A percentile compares a stretch with the other conserved stretches of the same genome.
Evolutionary conservation across 2,113 vertebrate genomes (phyloP).

Genomic region (Neofelis nebulosa): DNA sequence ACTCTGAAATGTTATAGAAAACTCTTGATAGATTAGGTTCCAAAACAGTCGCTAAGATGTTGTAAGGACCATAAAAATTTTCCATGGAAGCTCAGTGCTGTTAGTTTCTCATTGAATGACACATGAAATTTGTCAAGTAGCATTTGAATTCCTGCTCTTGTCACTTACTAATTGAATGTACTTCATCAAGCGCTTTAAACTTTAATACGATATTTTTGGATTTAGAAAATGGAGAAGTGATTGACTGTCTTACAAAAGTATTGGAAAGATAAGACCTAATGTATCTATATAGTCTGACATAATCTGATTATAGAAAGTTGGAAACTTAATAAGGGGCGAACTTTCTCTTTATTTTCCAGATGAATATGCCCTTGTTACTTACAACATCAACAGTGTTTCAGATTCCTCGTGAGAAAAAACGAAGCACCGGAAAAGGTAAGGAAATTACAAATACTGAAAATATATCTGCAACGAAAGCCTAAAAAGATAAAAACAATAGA

Average conservation of each 20-base stretch:
- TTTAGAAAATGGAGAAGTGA: background rate
- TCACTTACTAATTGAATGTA: background rate
- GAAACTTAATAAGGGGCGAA: background rate
- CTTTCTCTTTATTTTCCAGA: conserved; percentile 77
- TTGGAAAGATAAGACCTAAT: background rate
- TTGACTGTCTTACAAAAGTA: background rate
- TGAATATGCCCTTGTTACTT: conserved; percentile 81
- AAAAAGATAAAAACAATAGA: background rate
- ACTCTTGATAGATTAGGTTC: background rate
- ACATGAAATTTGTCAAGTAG: background rate
- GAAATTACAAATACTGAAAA: background rate
- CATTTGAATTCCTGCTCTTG: background rate
- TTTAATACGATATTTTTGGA: background rate
- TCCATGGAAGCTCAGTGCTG: background rate
- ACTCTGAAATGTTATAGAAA: background rate
- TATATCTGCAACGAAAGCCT: background rate
- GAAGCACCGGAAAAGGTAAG: conserved; percentile 22
- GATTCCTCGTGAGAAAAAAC: conserved; percentile 14
- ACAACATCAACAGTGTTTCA: conserved; percentile 62
- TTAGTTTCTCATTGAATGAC: background rate
- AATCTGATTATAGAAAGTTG: background rate
- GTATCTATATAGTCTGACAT: background rate
- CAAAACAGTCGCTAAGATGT: background rate
- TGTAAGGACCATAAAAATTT: background rate
- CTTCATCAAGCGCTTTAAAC: background rate